phyloP scores from a whole-genome alignment of 2,888 invertebrate genomes.

The Agrochola litura region DNA sequence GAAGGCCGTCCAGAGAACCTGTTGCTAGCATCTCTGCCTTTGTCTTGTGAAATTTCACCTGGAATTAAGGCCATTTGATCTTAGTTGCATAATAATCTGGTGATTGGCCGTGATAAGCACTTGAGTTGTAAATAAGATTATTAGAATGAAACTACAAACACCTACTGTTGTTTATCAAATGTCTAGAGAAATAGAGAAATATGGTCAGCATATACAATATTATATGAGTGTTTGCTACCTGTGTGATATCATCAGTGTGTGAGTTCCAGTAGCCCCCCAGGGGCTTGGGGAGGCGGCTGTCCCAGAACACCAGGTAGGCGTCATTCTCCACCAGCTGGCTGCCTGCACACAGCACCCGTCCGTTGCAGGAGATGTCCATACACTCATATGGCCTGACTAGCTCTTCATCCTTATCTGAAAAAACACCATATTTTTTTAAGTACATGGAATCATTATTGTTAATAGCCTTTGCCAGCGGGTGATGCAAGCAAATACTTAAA shows the following conservation, averaged over 20 bases:
- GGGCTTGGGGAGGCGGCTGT: conserved; percentile 91
- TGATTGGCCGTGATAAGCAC: not conserved
- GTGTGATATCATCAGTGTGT: conserved; percentile 95
- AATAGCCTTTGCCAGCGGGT: not conserved
- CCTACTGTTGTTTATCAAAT: not conserved
- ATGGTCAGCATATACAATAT: not conserved
- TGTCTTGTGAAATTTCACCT: conserved; percentile 93
- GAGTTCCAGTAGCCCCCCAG: conserved; percentile 96
- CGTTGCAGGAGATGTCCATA: conserved; percentile 94
- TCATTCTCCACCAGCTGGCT: conserved; percentile 93
- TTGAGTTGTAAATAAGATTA: not conserved
- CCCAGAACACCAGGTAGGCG: conserved; percentile 95
- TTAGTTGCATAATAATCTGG: not conserved
- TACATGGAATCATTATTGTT: not conserved
- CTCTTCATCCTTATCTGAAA: conserved; percentile 80
- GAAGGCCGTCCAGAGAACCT: conserved; percentile 95
- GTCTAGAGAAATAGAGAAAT: not conserved
- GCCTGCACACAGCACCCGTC: conserved; percentile 93
- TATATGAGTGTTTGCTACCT: conserved; percentile 81
- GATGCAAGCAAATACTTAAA: not conserved
- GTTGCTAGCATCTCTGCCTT: conserved; percentile 93
- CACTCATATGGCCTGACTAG: conserved; percentile 91
- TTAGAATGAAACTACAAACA: not conserved
- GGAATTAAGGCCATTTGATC: conserved; percentile 55
- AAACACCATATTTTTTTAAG: conserved; percentile 8